Conservation (phyloP, 2,888 invertebrate species). For the Ariolimax columbianus region DNA sequence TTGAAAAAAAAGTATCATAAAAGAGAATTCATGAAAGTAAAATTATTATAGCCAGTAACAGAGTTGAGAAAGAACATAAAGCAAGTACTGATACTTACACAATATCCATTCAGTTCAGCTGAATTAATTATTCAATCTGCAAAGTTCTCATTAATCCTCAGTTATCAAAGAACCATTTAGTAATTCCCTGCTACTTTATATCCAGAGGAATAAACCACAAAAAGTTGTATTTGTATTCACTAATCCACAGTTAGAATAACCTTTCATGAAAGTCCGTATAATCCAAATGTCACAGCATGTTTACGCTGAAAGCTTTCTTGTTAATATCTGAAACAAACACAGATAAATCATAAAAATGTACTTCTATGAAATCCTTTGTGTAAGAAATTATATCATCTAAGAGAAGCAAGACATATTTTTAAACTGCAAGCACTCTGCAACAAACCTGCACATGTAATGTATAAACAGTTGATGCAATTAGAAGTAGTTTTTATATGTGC, state of each 20-base stretch:
- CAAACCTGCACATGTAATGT: too few relatives aligned
- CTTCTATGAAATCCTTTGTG: too few relatives aligned
- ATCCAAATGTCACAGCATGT: not conserved
- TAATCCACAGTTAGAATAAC: not conserved
- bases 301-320: not conserved
- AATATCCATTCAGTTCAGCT: not conserved
- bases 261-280: not conserved
- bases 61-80: not conserved
- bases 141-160: not conserved
- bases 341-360: not conserved
- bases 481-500: not conserved
- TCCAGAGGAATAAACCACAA: not conserved
- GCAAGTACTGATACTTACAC: not conserved
- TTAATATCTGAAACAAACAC: not conserved
- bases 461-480: not conserved
- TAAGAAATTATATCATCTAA: too few relatives aligned
- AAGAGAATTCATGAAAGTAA: too few relatives aligned
- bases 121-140: not conserved
- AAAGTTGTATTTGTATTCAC: not conserved
- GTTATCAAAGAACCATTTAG: not conserved
- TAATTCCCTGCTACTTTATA: not conserved
- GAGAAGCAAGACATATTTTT: too few relatives aligned
- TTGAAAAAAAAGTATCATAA: too few relatives aligned
- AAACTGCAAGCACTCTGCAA: too few relatives aligned
- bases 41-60: not conserved